Evolutionary conservation across 2,888 invertebrate species (phyloP).

Genomic region (Mimumesa dahlbomi): DNA sequence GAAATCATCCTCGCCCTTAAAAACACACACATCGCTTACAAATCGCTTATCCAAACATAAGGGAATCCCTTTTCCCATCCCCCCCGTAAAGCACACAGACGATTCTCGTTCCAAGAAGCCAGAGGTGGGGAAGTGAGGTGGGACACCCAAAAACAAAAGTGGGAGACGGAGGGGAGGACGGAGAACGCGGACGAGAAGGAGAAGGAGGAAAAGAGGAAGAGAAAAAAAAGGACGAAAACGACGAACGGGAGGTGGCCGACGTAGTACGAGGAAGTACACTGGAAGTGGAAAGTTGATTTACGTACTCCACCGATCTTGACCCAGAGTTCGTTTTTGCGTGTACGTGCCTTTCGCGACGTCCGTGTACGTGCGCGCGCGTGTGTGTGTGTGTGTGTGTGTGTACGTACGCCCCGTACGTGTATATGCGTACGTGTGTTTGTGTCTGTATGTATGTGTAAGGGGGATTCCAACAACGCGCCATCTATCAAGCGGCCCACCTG

Average conservation of each 20-base stretch:
- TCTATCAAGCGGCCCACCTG: conserved; percentile 66
- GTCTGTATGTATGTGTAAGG: conserved; percentile 19
- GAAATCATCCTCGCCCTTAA: not conserved
- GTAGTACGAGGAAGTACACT: conserved; percentile 48
- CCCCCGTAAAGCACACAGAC: not conserved
- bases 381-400: not conserved
- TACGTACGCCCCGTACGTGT: conserved; percentile 15
- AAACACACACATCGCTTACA: not conserved
- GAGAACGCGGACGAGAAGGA: not conserved
- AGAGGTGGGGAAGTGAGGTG: not conserved
- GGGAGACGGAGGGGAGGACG: not conserved
- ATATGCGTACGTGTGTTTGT: not conserved
- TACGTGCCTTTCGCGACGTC: conserved; percentile 18
- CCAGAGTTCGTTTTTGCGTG: conserved; percentile 58
- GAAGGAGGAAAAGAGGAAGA: conserved; percentile 7
- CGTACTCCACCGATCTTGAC: conserved; percentile 70
- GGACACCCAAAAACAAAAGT: conserved; percentile 19
- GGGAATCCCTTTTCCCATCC: too few species aligned
- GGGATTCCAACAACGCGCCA: conserved; percentile 58
- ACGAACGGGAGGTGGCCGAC: not conserved
- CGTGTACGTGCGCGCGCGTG: conserved; percentile 8
- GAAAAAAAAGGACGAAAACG: not conserved
- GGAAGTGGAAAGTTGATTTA: conserved; percentile 69
- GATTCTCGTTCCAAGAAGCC: not conserved
- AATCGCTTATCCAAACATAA: conserved; percentile 6